Conservation (phyloP, 2,888 invertebrate species). For the Panorpa germanica region DNA sequence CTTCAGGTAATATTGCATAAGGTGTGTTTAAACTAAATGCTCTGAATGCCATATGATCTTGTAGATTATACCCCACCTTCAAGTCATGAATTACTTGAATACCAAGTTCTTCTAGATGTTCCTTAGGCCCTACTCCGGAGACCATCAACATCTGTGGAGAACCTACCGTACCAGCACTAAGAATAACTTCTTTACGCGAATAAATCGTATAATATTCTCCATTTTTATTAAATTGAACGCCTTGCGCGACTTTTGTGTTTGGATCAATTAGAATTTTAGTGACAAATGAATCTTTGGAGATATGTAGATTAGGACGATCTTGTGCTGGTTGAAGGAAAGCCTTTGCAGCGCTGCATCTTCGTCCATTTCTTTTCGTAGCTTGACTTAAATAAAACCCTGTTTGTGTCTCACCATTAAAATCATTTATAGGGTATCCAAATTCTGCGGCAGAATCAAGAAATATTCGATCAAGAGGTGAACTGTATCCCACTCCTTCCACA, state of each 20-base stretch:
- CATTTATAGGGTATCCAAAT: conserved; percentile 12
- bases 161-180: conserved; percentile 45
- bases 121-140: conserved; percentile 40
- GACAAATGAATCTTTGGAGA: conserved; percentile 15
- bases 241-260: conserved; percentile 14
- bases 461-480: conserved; percentile 12
- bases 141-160: conserved; percentile 48
- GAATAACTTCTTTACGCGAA: no score
- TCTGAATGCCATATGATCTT: conserved; percentile 33
- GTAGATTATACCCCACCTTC: conserved; percentile 33
- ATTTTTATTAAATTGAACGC: conserved; percentile 18
- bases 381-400: conserved; percentile 13
- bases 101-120: no score
- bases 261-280: conserved; percentile 16
- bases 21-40: no score
- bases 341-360: conserved; percentile 12
- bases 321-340: conserved; percentile 13
- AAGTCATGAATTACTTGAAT: conserved; percentile 24
- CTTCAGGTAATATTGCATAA: no score
- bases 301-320: conserved; percentile 15
- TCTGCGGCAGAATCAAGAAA: conserved; percentile 12
- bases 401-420: conserved; percentile 11
- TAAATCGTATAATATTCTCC: conserved; percentile 20
- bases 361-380: conserved; percentile 11
- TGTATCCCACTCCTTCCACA: conserved; percentile 12